A percentile compares a stretch with the other conserved stretches of the same genome.
Conservation (phyloP, 2,113 vertebrate species). For the Phaetusa simplex region DNA sequence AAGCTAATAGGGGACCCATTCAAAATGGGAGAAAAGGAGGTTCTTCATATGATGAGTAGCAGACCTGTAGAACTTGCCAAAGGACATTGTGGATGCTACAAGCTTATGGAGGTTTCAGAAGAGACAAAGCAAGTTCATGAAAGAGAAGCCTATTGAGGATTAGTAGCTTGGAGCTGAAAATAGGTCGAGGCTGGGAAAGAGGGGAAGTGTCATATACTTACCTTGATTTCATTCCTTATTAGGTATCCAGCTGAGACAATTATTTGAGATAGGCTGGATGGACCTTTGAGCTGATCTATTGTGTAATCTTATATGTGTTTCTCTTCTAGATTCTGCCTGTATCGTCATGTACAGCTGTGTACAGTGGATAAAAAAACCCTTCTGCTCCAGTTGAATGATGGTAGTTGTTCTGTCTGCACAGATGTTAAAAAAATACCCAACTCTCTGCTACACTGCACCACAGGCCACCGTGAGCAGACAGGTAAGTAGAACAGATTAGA, state of each 20-base stretch:
- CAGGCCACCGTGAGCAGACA: not conserved
- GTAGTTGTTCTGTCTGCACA: not conserved
- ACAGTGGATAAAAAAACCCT: not conserved
- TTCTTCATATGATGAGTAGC: not conserved
- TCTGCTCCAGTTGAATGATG: not conserved
- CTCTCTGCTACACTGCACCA: not conserved
- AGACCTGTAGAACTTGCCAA: not conserved
- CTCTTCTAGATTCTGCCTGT: not conserved
- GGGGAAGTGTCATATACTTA: not conserved
- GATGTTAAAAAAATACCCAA: not conserved
- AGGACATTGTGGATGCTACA: fast-evolving
- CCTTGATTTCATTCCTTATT: not conserved
- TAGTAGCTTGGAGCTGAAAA: not conserved
- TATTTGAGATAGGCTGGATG: not conserved
- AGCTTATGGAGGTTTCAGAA: not conserved
- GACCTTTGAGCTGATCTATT: not conserved
- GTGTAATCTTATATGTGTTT: not conserved
- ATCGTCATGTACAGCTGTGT: fast-evolving
- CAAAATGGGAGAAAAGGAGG: not conserved
- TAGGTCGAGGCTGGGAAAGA: fast-evolving
- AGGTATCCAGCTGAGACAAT: not conserved
- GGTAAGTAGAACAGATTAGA: not conserved
- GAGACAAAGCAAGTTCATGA: not conserved
- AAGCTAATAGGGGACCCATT: not conserved
- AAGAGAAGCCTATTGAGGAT: not conserved